Conservation (phyloP, 2,113 vertebrate species). For the Malaclemys terrapin region DNA sequence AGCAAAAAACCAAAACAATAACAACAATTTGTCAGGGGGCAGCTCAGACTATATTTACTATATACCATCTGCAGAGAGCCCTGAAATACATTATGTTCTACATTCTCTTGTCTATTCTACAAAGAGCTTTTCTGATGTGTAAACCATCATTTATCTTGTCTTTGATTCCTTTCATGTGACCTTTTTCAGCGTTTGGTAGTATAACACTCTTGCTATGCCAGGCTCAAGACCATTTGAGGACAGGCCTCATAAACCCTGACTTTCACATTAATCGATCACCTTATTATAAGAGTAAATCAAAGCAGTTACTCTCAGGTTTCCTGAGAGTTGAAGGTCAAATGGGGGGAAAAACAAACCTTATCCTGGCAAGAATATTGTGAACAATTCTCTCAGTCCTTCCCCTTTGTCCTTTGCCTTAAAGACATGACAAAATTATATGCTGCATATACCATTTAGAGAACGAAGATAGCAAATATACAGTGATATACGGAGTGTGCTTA, state of each 20-base stretch:
- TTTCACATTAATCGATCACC: constrained; percentile 75
- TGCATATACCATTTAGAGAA: neutral
- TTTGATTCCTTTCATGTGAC: constrained; percentile 75
- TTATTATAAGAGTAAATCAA: constrained; percentile 77
- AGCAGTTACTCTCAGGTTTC: constrained; percentile 60
- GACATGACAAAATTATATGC: neutral
- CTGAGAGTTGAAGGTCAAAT: constrained; percentile 71
- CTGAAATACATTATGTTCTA: constrained; percentile 60
- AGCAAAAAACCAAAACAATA: neutral
- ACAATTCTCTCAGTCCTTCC: constrained; percentile 35
- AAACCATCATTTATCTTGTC: constrained; percentile 72
- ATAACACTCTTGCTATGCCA: constrained; percentile 59
- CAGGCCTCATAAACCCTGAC: constrained; percentile 70
- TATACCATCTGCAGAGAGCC: constrained; percentile 53
- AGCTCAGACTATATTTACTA: constrained; percentile 69
- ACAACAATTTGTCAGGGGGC: constrained; percentile 38
- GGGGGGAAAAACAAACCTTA: constrained; percentile 47
- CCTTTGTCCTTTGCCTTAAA: constrained; percentile 6
- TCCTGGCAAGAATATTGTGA: constrained; percentile 39
- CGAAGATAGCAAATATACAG: neutral
- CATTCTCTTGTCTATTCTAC: constrained; percentile 42
- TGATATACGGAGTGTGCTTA: neutral
- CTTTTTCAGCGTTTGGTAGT: constrained; percentile 63
- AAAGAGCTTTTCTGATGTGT: constrained; percentile 61
- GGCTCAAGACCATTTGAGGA: constrained; percentile 47